Base-by-base conservation (phyloP, 30 jellyfish, hydroid and myxozoan species). In the Haliclystus octoradiatus region DNA sequence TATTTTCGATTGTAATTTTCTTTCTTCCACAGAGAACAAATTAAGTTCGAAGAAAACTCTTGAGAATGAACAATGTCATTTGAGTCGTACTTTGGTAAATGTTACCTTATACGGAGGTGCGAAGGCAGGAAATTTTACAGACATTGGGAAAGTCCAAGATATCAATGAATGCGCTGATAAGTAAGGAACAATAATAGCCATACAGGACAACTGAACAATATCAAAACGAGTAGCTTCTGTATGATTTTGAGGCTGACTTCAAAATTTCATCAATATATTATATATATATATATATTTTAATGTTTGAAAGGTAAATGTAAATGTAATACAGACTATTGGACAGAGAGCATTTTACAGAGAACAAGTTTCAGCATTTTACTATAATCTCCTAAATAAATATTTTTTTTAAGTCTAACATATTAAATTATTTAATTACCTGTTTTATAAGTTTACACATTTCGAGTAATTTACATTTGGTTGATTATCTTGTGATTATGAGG, bases 61-160 rank as follows among this genome's bases (percentile, higher is more conserved):
- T 27, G 66, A 53, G 75, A 34, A 78, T 0, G 73, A 87, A 51
- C 31, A 79, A 5, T 88, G 97, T 67, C 73, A 66, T n/a, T 34
- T 75, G 23, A 71, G 94, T 3, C 80, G 76, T 28, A 66, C 92
- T 34, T 52, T 74, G 67, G 75, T 49, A 63, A 88, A 88, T 80
- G 92, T 88, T 52, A 88, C 97, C 15, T 70, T 88, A 34, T 93
- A 79, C 34, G 97, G 97, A 22, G 97, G 97, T 34, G 78, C 92
- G 3, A 88, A 80, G 73, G 94, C 97, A 33, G 97, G 97, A 2
- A 70, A 74, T 2, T 88, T 68, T 52, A 79, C 97, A 3, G 94
- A 88, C 47, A 75, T 88, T 14, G 97, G 97, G 33, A 52, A 53
- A 1, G 68, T 75, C 0, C 49, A 68, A 34, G 91, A 80, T 50